Evolutionary conservation across 1,140 invertebrate genomes (phyloP).

Genomic region (Caenorhabditis inopinata): DNA sequence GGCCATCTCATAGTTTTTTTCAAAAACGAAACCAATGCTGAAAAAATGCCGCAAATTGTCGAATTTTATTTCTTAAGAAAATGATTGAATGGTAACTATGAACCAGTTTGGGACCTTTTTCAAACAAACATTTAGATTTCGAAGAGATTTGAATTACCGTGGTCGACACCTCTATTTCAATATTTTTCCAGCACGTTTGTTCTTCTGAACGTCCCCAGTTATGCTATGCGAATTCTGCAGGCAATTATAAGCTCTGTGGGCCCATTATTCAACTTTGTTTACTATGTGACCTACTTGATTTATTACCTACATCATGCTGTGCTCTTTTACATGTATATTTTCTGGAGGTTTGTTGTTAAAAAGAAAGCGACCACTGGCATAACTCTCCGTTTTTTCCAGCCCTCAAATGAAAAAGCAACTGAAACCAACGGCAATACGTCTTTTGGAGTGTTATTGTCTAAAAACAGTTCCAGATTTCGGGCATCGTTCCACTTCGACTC

Average conservation of each 20-base stretch:
- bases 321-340: conserved; percentile 66
- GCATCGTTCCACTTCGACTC: conserved; percentile 52
- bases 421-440: conserved; percentile 63
- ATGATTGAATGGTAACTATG: too few relatives aligned
- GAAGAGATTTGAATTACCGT: too few relatives aligned
- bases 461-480: conserved; percentile 65
- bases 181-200: conserved; percentile 61
- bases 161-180: not conserved
- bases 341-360: conserved; percentile 53
- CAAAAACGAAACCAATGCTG: too few relatives aligned
- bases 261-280: conserved; percentile 54
- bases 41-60: too few relatives aligned
- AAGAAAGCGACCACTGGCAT: too few relatives aligned
- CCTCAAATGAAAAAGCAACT: conserved; percentile 66
- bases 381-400: conserved; percentile 35
- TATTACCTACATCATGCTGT: conserved; percentile 65
- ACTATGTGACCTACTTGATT: conserved; percentile 63
- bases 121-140: too few relatives aligned
- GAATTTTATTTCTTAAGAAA: too few relatives aligned
- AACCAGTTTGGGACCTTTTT: too few relatives aligned
- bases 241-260: conserved; percentile 44
- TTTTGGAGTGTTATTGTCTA: conserved; percentile 65
- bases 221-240: conserved; percentile 60
- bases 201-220: conserved; percentile 64
- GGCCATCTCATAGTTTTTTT: too few relatives aligned